phyloP scores from a whole-genome alignment of 2,797 vertebrate genomes.

The Thalassophryne amazonica region DNA sequence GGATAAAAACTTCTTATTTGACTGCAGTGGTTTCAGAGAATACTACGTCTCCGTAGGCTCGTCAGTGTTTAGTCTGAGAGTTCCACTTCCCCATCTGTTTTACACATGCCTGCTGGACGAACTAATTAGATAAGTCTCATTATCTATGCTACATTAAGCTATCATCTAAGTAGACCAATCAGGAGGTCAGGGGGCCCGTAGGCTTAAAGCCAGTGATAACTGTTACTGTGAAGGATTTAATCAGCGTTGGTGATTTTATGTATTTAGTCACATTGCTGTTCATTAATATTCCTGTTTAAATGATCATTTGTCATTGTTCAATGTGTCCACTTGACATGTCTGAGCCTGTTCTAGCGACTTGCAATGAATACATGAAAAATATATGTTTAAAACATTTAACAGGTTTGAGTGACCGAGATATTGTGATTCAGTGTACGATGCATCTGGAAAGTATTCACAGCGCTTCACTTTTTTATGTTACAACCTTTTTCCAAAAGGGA shows the following conservation, averaged over 20 bases:
- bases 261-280: not conserved
- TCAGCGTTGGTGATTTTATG: not conserved
- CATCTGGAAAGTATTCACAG: too few species aligned
- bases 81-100: constrained; percentile 51
- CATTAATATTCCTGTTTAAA: too few species aligned
- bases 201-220: constrained; percentile 1
- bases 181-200: constrained; percentile 22
- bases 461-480: too few species aligned
- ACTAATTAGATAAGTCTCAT: constrained; percentile 53
- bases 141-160: constrained; percentile 43
- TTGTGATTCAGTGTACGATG: too few species aligned
- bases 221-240: constrained; percentile 10
- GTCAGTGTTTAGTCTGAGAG: constrained; percentile 63
- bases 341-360: not conserved
- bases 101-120: constrained; percentile 51
- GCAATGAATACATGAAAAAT: too few species aligned
- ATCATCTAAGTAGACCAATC: constrained; percentile 29
- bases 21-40: constrained; percentile 11
- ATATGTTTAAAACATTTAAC: too few species aligned
- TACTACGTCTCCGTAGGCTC: constrained; percentile 38
- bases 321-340: not conserved
- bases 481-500: too few species aligned
- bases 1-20: not conserved
- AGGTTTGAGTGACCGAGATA: too few species aligned
- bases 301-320: not conserved